Conservation (phyloP, 2,797 vertebrate species). For the Picus viridis region DNA sequence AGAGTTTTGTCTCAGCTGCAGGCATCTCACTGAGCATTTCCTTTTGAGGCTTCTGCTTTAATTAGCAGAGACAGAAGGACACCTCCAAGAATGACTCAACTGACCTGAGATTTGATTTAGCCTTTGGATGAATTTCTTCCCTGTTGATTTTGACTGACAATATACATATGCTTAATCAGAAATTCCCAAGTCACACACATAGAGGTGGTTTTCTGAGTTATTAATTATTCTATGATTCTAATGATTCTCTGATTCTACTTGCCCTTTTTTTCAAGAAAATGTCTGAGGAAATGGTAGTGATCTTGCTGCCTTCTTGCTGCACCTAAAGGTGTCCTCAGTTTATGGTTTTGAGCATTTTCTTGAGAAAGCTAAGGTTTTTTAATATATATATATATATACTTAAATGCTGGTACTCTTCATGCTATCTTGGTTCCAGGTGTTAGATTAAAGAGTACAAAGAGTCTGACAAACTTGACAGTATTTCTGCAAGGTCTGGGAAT, state of each 20-base stretch:
- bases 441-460: not conserved
- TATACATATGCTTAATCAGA: not conserved
- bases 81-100: conserved; percentile 10
- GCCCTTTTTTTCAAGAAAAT: not conserved
- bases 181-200: not conserved
- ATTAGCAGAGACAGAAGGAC: not conserved
- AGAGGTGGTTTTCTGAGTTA: not conserved
- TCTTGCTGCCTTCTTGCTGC: not conserved
- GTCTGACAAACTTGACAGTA: not conserved
- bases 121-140: not conserved
- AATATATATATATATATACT: not conserved
- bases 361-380: not conserved
- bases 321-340: not conserved
- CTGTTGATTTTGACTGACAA: not conserved
- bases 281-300: not conserved
- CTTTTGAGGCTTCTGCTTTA: not conserved
- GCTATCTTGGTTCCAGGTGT: not conserved
- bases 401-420: not conserved
- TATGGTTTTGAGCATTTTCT: not conserved
- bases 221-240: not conserved
- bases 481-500: not conserved
- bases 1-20: not conserved
- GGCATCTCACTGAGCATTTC: not conserved
- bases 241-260: too few relatives aligned
- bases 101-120: not conserved